These are phyloP conservation scores for Ichneumoninae sp. DNA, from an alignment of 2,888 invertebrate genomes.

Conservation along the genomic window DNA sequence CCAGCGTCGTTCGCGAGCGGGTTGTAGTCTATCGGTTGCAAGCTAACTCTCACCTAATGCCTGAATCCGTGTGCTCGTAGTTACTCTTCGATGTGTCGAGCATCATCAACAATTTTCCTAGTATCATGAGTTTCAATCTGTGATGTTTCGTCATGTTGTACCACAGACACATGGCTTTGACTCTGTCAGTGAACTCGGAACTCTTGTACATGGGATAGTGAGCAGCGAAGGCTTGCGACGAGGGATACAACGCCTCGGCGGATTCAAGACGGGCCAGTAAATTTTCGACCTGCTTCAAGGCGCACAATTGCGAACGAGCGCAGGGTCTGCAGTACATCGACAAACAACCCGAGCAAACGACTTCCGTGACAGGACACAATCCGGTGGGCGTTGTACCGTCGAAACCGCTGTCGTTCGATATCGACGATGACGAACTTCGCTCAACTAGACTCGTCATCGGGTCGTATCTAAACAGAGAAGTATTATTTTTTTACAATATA, in stretches of 20 bases:
- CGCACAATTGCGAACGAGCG: constrained; percentile 89
- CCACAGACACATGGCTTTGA: constrained; percentile 95
- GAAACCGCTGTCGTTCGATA: constrained; percentile 67
- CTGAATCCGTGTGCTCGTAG: constrained; percentile 77
- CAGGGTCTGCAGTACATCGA: constrained; percentile 90
- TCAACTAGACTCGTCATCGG: constrained; percentile 71
- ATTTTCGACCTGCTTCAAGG: constrained; percentile 90
- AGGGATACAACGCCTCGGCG: constrained; percentile 93
- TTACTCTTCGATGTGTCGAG: constrained; percentile 78
- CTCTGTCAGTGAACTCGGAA: constrained; percentile 87
- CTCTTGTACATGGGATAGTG: constrained; percentile 90
- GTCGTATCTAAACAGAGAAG: constrained; percentile 72
- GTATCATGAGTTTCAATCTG: constrained; percentile 91
- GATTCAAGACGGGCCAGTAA: constrained; percentile 90
- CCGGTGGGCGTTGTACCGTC: constrained; percentile 60
- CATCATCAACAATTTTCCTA: constrained; percentile 88
- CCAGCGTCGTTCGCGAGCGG: background rate
- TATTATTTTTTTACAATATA: background rate
- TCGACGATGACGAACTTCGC: constrained; percentile 60
- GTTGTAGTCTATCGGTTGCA: background rate
- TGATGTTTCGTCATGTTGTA: constrained; percentile 95
- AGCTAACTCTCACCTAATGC: constrained; percentile 57
- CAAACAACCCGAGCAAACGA: constrained; percentile 88
- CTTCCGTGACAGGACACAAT: constrained; percentile 60
- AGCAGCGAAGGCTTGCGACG: constrained; percentile 91